Conservation (phyloP, 2,113 vertebrate species). For the Aldabrachelys gigantea region DNA sequence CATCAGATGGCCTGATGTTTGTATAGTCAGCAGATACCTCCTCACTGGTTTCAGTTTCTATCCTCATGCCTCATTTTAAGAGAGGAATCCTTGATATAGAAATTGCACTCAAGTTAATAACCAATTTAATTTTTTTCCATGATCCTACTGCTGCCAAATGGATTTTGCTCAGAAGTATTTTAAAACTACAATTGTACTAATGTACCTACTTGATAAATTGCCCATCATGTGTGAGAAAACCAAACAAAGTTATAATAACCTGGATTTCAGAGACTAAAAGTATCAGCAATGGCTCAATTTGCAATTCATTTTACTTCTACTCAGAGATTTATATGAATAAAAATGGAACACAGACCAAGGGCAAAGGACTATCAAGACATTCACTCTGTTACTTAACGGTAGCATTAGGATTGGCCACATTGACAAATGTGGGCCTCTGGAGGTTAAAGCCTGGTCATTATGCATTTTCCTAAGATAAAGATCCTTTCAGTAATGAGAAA, state of each 20-base stretch:
- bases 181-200: conserved; percentile 66
- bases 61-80: conserved; percentile 45
- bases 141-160: conserved; percentile 51
- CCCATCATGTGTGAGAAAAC: conserved; percentile 70
- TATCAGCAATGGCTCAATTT: conserved; percentile 65
- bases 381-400: conserved; percentile 47
- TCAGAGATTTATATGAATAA: conserved; percentile 63
- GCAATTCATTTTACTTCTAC: conserved; percentile 59
- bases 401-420: conserved; percentile 64
- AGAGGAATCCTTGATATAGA: conserved; percentile 52
- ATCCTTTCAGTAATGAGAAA: conserved; percentile 62
- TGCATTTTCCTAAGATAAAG: conserved; percentile 67
- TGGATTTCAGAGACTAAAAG: conserved; percentile 69
- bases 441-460: conserved; percentile 74
- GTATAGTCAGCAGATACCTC: conserved; percentile 37
- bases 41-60: conserved; percentile 45
- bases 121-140: conserved; percentile 58
- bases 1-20: neutral
- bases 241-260: conserved; percentile 74
- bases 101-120: conserved; percentile 56
- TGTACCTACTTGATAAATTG: conserved; percentile 77
- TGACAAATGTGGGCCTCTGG: conserved; percentile 56
- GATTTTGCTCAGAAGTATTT: conserved; percentile 59
- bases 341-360: conserved; percentile 67
- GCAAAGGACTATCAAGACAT: conserved; percentile 65